Evolutionary conservation across 2,113 vertebrate species (phyloP), one percentile per base, ranked within the genome.

Genomic region (Poeciliopsis retropinna): DNA sequence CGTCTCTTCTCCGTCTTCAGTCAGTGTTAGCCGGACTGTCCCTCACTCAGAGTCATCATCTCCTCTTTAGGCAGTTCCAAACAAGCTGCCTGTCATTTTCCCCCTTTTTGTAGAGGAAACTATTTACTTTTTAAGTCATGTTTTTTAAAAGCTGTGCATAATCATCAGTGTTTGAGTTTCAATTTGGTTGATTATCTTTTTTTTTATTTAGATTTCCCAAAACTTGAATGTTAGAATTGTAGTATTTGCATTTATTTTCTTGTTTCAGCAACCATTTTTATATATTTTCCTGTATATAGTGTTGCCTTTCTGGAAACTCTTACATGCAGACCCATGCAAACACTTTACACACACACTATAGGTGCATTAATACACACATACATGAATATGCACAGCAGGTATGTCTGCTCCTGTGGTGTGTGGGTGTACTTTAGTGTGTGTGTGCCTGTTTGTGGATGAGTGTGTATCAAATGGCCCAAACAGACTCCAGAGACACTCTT

Each of bases 221-320:
- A 83, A 87, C 73, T 89, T 91, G 83, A 91, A 91, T 63, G 69
- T 91, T 90, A 91, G 87, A 85, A 70, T 12, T 67, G 72, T 86
- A 85, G 79, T 82, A 87, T 72, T 87, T 72, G 79, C 65, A 71
- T 51, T 44, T 73, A 81, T 86, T 74, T 86, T 82, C 85, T 86
- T 87, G 76, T 92, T 91, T 92, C 72, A 75, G 75, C 81, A 77
- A 84, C 39, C 63, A 73, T 83, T 92, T 90, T 86, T 64, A 70
- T 85, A 84, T 88, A 61, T 86, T 85, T 93, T 91, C 63, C 67
- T 94, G 93, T 95, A 93, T 78, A 94, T 94, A 94, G 92, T 87
- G 86, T 90, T 94, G 91, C 91, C 89, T 93, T 94, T 85, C 85
- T 84, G 57, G 81, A 91, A 75, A 78, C 83, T 82, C 78, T 73